Conservation (phyloP, 53 echinoderm and acorn worm genomes). For the Echinometra lucunter region DNA sequence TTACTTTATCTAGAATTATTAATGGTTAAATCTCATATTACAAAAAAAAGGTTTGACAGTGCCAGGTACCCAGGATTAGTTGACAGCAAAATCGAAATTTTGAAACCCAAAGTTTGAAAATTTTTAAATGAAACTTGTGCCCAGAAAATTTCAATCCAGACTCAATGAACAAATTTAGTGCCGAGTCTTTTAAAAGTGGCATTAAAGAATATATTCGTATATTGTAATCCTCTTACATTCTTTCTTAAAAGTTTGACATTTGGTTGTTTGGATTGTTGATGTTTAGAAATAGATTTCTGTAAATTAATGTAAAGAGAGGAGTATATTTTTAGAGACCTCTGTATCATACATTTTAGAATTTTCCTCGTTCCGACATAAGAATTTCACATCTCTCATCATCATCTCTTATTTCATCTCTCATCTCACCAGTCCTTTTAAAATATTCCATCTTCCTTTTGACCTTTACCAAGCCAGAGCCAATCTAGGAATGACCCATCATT, state of each 20-base stretch:
- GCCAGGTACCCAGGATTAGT: too few relatives aligned
- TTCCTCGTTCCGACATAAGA: neutral
- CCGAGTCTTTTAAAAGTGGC: too few relatives aligned
- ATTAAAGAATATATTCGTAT: too few relatives aligned
- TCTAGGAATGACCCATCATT: conserved; percentile 35
- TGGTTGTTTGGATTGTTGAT: neutral
- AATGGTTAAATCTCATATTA: neutral
- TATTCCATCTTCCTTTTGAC: conserved; percentile 32
- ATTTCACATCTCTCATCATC: neutral
- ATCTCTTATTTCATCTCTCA: conserved; percentile 12
- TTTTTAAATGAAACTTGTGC: too few relatives aligned
- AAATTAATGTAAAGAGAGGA: neutral
- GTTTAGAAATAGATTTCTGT: neutral
- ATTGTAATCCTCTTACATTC: neutral
- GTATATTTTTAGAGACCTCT: neutral
- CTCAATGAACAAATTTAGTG: too few relatives aligned
- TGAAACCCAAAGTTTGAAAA: too few relatives aligned
- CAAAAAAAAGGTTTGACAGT: too few relatives aligned
- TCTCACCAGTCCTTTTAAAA: conserved; percentile 3
- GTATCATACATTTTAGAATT: neutral
- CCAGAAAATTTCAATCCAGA: too few relatives aligned
- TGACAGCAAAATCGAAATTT: too few relatives aligned
- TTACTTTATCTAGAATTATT: neutral
- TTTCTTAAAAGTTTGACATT: neutral
- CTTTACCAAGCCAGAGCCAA: conserved; percentile 19